Conservation (phyloP, 1,140 invertebrate genomes). For the Drosophila ironensis region DNA sequence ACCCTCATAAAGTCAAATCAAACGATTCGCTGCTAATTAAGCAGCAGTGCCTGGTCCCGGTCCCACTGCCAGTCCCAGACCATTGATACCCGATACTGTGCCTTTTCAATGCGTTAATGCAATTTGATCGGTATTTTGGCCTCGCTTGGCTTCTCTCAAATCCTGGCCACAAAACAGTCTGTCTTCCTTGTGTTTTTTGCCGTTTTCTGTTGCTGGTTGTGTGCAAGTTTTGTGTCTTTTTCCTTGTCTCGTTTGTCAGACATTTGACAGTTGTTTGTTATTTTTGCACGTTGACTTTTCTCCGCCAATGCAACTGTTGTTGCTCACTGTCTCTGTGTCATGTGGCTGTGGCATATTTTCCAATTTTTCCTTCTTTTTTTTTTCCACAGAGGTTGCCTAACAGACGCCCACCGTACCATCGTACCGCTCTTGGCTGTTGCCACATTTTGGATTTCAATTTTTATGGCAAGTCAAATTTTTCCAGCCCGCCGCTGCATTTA, state of each 20-base stretch:
- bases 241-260: constrained; percentile 79
- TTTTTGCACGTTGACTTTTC: constrained; percentile 78
- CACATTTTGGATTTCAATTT: constrained; percentile 74
- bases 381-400: constrained; percentile 61
- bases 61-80: too few species aligned
- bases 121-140: constrained; percentile 34
- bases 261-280: constrained; percentile 80
- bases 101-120: constrained; percentile 35
- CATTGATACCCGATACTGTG: constrained; percentile 7
- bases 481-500: constrained; percentile 34
- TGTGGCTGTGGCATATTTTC: constrained; percentile 71
- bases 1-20: not conserved
- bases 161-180: constrained; percentile 31
- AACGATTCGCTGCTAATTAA: constrained; percentile 14
- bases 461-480: constrained; percentile 79
- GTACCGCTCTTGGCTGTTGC: not conserved
- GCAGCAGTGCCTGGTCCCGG: too few species aligned
- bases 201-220: constrained; percentile 19
- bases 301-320: constrained; percentile 16
- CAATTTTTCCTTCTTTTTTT: constrained; percentile 7
- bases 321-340: constrained; percentile 43
- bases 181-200: constrained; percentile 33
- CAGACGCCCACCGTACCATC: constrained; percentile 59
- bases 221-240: constrained; percentile 63
- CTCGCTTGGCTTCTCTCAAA: constrained; percentile 29